Evolutionary conservation across 2,797 vertebrate genomes (phyloP).

Genomic region (Acanthis flammea): DNA sequence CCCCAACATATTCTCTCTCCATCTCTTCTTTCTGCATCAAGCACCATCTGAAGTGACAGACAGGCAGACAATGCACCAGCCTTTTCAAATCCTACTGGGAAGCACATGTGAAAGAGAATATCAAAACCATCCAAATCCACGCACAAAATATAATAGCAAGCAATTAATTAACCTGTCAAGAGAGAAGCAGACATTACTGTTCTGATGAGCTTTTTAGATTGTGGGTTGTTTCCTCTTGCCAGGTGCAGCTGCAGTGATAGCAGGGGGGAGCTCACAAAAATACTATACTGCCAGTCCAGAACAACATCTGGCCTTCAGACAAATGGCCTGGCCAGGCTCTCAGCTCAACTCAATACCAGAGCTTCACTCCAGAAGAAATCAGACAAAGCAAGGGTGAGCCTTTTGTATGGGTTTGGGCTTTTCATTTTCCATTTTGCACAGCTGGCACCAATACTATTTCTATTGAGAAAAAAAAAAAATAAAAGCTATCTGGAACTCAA

Average conservation of each 20-base stretch:
- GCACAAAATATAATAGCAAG: constrained; percentile 13
- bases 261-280: neutral
- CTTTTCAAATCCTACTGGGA: constrained; percentile 11
- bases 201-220: constrained; percentile 22
- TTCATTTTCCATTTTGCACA: neutral
- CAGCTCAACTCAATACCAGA: neutral
- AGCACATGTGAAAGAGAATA: constrained; percentile 11
- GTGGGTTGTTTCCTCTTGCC: neutral
- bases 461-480: neutral
- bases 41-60: neutral
- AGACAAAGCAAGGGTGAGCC: neutral
- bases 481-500: neutral
- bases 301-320: constrained; percentile 16
- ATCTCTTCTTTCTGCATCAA: neutral
- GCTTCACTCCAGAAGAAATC: neutral
- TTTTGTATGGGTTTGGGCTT: neutral
- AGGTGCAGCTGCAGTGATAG: constrained; percentile 29
- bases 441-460: neutral
- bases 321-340: neutral
- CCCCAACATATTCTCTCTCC: neutral
- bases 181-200: constrained; percentile 22
- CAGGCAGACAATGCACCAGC: constrained; percentile 42
- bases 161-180: constrained; percentile 57
- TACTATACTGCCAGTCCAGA: neutral
- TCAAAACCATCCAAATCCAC: constrained; percentile 27